A percentile compares a stretch with the other conserved stretches of the same genome.
These are phyloP conservation scores for Triops longicaudatus DNA, from an alignment of 1,140 invertebrate genomes.

Conservation along the genomic window DNA sequence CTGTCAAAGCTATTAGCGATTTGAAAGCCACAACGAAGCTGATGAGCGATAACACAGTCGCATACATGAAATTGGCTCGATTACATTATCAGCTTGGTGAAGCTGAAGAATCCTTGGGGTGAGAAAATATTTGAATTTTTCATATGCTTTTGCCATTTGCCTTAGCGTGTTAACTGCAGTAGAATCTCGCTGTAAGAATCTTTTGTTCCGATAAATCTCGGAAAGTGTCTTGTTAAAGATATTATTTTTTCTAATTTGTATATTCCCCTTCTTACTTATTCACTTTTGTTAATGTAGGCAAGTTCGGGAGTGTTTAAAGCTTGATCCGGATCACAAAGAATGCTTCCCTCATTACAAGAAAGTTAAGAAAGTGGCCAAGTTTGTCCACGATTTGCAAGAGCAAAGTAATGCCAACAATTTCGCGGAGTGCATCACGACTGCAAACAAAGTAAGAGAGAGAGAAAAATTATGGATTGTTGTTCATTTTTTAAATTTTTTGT, in stretches of 20 bases:
- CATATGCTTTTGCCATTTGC: too few species aligned
- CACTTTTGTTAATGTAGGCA: conserved; percentile 50
- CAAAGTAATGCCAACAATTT: conserved; percentile 59
- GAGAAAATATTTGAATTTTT: too few species aligned
- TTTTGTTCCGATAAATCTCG: too few species aligned
- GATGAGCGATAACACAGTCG: conserved; percentile 80
- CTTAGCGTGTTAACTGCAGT: too few species aligned
- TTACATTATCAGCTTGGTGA: conserved; percentile 86
- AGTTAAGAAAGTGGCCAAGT: conserved; percentile 89
- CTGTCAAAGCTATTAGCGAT: conserved; percentile 80
- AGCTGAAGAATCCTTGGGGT: conserved; percentile 80
- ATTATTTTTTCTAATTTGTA: background rate
- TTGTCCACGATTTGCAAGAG: conserved; percentile 63
- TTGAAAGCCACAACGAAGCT: conserved; percentile 82
- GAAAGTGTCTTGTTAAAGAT: background rate
- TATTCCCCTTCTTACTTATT: background rate
- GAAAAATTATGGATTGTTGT: background rate
- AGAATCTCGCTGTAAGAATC: too few species aligned
- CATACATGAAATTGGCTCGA: conserved; percentile 70
- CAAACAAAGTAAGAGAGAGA: conserved; percentile 48
- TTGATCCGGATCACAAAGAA: conserved; percentile 94
- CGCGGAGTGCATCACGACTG: conserved; percentile 63
- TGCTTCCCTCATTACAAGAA: conserved; percentile 97
- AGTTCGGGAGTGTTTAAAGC: conserved; percentile 91
- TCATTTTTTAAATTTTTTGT: conserved; percentile 23